Conservation (phyloP, 2,888 invertebrate genomes). For the Parnassius mnemosyne region DNA sequence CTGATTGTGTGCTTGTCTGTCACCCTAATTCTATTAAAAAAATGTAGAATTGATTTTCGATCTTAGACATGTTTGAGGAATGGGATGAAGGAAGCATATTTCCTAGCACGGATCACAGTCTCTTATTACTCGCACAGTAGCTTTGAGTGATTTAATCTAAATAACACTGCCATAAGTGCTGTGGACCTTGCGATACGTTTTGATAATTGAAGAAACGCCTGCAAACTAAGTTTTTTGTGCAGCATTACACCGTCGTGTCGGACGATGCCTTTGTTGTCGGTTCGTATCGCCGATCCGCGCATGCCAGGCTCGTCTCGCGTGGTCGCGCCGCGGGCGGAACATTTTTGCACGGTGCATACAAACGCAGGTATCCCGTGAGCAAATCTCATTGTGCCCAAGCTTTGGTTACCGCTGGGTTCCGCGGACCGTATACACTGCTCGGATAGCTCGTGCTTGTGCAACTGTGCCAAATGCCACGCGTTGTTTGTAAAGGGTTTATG, state of each 20-base stretch:
- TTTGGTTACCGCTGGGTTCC: not conserved
- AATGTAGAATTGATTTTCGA: too few species aligned
- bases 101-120: constrained; percentile 1
- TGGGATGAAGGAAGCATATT: too few species aligned
- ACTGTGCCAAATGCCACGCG: not conserved
- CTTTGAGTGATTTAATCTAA: constrained; percentile 6
- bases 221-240: not conserved
- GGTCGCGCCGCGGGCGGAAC: constrained; percentile 11
- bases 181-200: constrained; percentile 7
- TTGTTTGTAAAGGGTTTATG: too few species aligned
- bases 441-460: not conserved
- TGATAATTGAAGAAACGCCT: constrained; percentile 5
- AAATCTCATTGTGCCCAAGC: not conserved
- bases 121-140: not conserved
- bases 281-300: constrained; percentile 20
- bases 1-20: too few species aligned
- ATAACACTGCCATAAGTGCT: constrained; percentile 1
- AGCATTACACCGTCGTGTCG: constrained; percentile 2
- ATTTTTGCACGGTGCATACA: constrained; percentile 33
- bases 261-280: constrained; percentile 21
- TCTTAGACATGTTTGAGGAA: too few species aligned
- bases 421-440: not conserved
- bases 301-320: constrained; percentile 16
- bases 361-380: constrained; percentile 31
- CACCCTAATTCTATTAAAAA: too few species aligned